Conservation (phyloP, 2,888 invertebrate species). For the Thymelicus acteon region DNA sequence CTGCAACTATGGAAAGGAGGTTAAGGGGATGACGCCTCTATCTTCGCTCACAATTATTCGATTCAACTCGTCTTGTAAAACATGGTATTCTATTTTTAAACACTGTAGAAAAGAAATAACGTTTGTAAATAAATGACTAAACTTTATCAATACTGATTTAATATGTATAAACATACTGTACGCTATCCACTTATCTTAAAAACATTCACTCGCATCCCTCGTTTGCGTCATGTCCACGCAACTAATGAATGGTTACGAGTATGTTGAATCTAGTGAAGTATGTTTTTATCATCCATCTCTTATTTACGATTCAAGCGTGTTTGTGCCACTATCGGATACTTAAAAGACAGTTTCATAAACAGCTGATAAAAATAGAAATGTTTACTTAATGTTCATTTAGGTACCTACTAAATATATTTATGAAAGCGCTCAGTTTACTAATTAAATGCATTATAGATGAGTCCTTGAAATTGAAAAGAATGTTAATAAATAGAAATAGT, state of each 20-base stretch:
- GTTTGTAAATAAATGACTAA: not conserved
- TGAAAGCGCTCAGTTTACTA: no score
- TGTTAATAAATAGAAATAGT: not conserved
- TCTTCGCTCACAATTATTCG: no score
- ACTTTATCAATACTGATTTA: constrained; percentile 21
- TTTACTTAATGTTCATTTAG: not conserved
- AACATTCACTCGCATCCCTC: constrained; percentile 30
- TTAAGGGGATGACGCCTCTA: no score
- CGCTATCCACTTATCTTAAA: constrained; percentile 31
- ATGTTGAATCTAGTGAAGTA: not conserved
- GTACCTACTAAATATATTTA: no score
- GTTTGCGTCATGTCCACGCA: constrained; percentile 42
- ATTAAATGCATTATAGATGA: no score
- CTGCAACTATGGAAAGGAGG: no score
- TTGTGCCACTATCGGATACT: constrained; percentile 30
- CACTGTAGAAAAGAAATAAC: not conserved
- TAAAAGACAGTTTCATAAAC: constrained; percentile 10
- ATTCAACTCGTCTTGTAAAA: no score
- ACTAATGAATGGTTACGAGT: constrained; percentile 43
- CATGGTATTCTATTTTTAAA: no score
- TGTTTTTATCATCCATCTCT: constrained; percentile 22
- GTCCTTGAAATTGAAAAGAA: not conserved
- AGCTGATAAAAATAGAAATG: constrained; percentile 16
- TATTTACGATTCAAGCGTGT: constrained; percentile 38
- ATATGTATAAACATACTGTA: constrained; percentile 12